These are phyloP conservation scores for Eucera pruinosa DNA, from an alignment of 2,888 invertebrate species.

Conservation along the genomic window DNA sequence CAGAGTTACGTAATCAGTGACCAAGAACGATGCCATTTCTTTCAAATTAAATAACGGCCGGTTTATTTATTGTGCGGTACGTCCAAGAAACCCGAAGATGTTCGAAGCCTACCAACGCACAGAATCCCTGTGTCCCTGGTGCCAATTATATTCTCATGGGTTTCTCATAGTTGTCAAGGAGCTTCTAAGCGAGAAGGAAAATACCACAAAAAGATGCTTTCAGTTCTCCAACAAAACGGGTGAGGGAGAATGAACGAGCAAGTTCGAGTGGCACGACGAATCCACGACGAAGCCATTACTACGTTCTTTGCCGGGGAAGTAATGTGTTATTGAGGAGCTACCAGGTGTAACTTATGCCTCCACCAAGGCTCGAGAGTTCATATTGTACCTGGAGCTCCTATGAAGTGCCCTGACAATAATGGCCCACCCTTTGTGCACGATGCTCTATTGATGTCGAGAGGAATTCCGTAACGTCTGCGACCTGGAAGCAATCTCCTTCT, in stretches of 20 bases:
- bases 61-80: conserved; percentile 5
- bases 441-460: conserved; percentile 74
- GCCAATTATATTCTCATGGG: conserved; percentile 80
- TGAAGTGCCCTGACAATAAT: conserved; percentile 73
- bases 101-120: background rate
- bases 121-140: conserved; percentile 43
- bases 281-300: conserved; percentile 67
- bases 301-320: conserved; percentile 63
- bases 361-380: conserved; percentile 69
- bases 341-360: conserved; percentile 78
- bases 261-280: conserved; percentile 63
- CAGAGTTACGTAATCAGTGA: background rate
- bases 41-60: background rate
- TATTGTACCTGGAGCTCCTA: conserved; percentile 70
- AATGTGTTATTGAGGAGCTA: conserved; percentile 77
- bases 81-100: background rate
- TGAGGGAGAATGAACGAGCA: conserved; percentile 43
- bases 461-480: conserved; percentile 75
- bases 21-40: background rate
- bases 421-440: conserved; percentile 73
- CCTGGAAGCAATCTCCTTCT: conserved; percentile 48
- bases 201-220: conserved; percentile 61
- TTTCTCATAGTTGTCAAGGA: conserved; percentile 55
- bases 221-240: conserved; percentile 63
- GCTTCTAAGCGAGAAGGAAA: conserved; percentile 43